phyloP scores from a whole-genome alignment of 2,888 invertebrate species.

The Oscheius myriophilus region DNA sequence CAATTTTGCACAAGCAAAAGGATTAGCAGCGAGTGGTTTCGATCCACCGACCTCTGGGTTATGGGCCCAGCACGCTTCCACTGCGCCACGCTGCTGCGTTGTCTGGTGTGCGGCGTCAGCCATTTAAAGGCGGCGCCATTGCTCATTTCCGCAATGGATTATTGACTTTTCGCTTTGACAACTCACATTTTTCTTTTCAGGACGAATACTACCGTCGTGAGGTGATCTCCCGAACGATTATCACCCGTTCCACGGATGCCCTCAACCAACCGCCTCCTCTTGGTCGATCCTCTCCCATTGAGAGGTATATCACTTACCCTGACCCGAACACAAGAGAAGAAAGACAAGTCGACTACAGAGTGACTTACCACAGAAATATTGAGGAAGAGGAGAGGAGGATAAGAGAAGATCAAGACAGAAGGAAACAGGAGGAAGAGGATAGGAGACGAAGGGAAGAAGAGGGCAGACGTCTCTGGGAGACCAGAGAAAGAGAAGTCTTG shows the following conservation, averaged over 20 bases:
- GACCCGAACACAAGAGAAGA: slow-evolving; percentile 54
- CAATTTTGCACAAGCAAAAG: no score
- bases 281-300: slow-evolving; percentile 43
- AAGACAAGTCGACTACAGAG: slow-evolving; percentile 51
- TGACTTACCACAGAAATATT: slow-evolving; percentile 55
- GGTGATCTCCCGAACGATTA: slow-evolving; percentile 68
- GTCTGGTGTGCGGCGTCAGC: no score
- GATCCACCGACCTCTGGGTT: slow-evolving; percentile 86
- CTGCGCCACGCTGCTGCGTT: slow-evolving; percentile 82
- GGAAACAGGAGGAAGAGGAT: slow-evolving; percentile 61
- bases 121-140: no score
- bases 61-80: slow-evolving; percentile 85
- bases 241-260: slow-evolving; percentile 68
- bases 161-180: not conserved
- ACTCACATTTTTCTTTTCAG: slow-evolving; percentile 31
- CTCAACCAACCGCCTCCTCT: slow-evolving; percentile 57
- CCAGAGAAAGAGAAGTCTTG: slow-evolving; percentile 58
- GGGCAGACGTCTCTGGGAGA: slow-evolving; percentile 50
- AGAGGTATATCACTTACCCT: slow-evolving; percentile 51
- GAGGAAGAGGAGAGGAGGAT: slow-evolving; percentile 69
- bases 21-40: slow-evolving; percentile 69
- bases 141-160: no score
- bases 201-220: slow-evolving; percentile 69
- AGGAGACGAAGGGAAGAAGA: slow-evolving; percentile 64
- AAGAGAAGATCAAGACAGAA: slow-evolving; percentile 57